Percentiles rank a stretch among this genome's conserved stretches.
Evolutionary conservation across 30 jellyfish, hydroid and myxozoan species (phyloP).

Genomic region (Haliclystus octoradiatus): DNA sequence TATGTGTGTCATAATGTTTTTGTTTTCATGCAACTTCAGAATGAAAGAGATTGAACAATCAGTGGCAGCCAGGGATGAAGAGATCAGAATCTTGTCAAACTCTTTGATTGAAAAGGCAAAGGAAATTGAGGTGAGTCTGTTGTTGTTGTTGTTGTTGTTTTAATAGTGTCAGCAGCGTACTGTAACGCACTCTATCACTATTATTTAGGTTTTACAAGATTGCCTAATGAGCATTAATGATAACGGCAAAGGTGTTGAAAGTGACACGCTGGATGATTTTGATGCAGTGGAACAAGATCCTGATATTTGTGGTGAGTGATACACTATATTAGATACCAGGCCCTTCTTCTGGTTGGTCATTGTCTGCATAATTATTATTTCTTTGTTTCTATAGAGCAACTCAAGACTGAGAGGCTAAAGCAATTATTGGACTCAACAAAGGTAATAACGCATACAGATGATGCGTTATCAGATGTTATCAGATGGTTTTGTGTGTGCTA

Average conservation of each 20-base stretch:
- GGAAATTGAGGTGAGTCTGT: background rate
- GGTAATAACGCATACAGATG: background rate
- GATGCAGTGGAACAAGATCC: background rate
- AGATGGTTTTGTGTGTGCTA: background rate
- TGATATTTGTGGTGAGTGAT: background rate
- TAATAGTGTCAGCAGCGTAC: too few species aligned
- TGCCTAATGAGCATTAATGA: background rate
- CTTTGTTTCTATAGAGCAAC: background rate
- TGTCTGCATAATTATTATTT: background rate
- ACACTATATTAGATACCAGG: background rate
- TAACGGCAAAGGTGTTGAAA: background rate
- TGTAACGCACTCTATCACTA: too few species aligned
- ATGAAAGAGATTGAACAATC: too few species aligned
- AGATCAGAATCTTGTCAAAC: background rate
- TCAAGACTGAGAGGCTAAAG: background rate
- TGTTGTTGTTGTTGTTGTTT: too few species aligned
- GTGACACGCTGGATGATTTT: background rate
- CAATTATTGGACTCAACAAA: background rate
- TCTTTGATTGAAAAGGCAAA: background rate
- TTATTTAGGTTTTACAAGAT: background rate
- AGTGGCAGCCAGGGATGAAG: background rate
- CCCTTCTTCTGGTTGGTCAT: too few species aligned
- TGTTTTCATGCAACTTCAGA: too few species aligned
- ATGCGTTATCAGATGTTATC: too few species aligned
- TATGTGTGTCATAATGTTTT: too few species aligned